Base-by-base conservation (phyloP, 2,888 invertebrate species). In the Galerucella nymphaeae region DNA sequence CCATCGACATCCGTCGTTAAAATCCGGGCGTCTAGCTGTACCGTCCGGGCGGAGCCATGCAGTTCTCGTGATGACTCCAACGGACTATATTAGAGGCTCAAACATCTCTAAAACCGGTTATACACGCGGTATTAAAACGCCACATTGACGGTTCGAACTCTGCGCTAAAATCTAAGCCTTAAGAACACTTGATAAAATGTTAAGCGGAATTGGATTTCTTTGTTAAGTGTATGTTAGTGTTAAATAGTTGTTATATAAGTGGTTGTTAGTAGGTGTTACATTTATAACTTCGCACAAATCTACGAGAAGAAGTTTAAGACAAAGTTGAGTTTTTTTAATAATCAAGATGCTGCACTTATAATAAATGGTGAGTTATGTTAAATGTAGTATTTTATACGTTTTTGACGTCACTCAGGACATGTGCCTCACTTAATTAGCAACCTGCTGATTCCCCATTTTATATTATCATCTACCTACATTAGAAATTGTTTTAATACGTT, bases 41-140 rank as follows among this genome's bases (percentile, higher is more conserved):
- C 75, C 79, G 83, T 84, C 85, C 84, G 85, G 85, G 84, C 83
- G 85, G 84, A 84, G 84, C 83, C 84, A 82, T 82, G 84, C 84
- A 84, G 85, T 84, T 75, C 70, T 75, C 75, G 75, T 82, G 78
- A 78, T 66, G 74, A 67, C 79, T 81, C 78, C 81, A 78, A 80
- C 81, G 81, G 82, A 82, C 82, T 80, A 79, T 78, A 79, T 77
- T 76, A 55, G 6, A 18, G 18, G 10, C 38, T 53, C 53, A 11
- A 30, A 20, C 20, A 30, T 14, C 23, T 45, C 23, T 23, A 57
- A 41, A 9, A 53, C 62, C 69, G 69, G 63, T 16, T 14, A 20
- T 53, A 71, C 72, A 76, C 78, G 80, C 78, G 78, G 77, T 79
- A 81, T 80, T 81, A 82, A 61, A 61, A 83, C 81, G 81, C 82